phyloP scores from a whole-genome alignment of 1,140 invertebrate genomes.

The Spodoptera frugiperda region DNA sequence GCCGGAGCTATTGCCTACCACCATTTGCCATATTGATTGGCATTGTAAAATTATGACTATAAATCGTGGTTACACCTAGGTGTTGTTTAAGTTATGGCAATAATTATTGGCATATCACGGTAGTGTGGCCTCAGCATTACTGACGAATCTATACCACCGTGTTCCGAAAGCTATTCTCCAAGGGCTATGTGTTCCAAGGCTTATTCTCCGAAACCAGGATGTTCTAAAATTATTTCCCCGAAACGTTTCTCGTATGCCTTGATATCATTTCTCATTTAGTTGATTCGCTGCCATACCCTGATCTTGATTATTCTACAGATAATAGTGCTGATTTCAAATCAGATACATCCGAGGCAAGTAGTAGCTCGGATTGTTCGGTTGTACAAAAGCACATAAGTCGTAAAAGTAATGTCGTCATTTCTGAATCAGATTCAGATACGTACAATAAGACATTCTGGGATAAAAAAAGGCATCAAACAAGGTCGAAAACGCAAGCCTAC shows the following conservation, averaged over 20 bases:
- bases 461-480: constrained; percentile 3
- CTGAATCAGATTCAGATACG: constrained; percentile 1
- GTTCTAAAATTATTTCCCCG: not conserved
- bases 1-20: too few species aligned
- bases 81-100: too few species aligned
- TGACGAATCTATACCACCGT: too few species aligned
- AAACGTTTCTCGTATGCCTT: constrained; percentile 14
- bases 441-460: constrained; percentile 9
- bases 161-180: too few species aligned
- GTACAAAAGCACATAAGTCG: not conserved
- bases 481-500: constrained; percentile 6
- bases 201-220: not conserved
- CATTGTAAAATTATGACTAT: too few species aligned
- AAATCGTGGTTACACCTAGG: too few species aligned
- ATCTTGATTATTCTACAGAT: not conserved
- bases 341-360: constrained; percentile 6
- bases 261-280: constrained; percentile 10
- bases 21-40: too few species aligned
- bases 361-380: not conserved
- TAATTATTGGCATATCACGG: too few species aligned
- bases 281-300: constrained; percentile 7
- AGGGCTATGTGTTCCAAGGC: not conserved
- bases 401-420: not conserved
- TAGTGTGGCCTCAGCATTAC: too few species aligned
- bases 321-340: constrained; percentile 3